Conservation (phyloP, 2,797 vertebrate species). For the Premnoplex brunnescens region DNA sequence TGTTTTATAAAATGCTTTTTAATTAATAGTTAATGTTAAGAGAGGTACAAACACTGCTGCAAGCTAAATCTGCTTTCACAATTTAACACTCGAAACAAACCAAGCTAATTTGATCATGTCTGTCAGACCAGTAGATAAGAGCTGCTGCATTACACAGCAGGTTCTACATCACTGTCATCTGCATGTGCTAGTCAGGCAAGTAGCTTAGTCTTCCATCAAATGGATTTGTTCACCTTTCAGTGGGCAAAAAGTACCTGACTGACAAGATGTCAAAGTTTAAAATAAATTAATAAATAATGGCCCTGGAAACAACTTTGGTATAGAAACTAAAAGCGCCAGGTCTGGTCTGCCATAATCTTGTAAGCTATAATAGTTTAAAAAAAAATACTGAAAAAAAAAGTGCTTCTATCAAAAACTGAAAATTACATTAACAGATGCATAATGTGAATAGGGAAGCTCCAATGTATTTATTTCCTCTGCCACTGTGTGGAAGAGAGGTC, state of each 20-base stretch:
- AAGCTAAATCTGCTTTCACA: neutral
- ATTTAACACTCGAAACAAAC: slow-evolving; percentile 1
- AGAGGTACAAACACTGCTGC: neutral
- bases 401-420: neutral
- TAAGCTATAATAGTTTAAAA: neutral
- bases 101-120: neutral
- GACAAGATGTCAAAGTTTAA: neutral
- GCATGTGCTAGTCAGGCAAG: neutral
- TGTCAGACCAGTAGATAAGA: neutral
- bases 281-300: neutral
- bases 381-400: neutral
- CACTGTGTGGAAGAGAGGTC: neutral
- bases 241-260: neutral
- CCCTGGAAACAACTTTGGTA: neutral
- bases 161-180: neutral
- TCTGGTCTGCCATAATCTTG: neutral
- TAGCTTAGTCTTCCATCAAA: neutral
- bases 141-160: neutral
- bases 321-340: neutral
- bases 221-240: neutral
- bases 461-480: neutral
- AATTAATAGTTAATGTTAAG: slow-evolving; percentile 42
- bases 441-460: neutral
- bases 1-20: slow-evolving; percentile 18
- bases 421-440: neutral